Percentiles rank a stretch among this genome's conserved stretches.
Conservation (phyloP, 2,797 vertebrate genomes). For the Luscinia megarhynchos region DNA sequence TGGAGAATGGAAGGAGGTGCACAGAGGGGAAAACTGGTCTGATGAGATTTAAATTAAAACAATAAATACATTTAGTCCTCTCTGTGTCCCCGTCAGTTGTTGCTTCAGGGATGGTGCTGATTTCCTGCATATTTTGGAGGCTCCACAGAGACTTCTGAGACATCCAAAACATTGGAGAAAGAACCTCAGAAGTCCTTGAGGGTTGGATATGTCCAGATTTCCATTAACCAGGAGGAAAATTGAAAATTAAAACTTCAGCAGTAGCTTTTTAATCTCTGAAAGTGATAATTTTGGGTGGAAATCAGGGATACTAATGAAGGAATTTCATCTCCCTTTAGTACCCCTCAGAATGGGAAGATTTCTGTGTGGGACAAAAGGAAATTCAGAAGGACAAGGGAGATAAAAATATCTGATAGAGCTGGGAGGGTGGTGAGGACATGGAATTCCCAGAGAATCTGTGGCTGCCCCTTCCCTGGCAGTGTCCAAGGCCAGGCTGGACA, state of each 20-base stretch:
- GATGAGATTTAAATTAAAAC: neutral
- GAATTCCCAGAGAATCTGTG: neutral
- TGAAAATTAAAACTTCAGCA: neutral
- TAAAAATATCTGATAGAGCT: neutral
- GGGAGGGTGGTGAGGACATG: neutral
- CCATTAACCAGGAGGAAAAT: neutral
- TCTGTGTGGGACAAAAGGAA: neutral
- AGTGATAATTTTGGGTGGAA: neutral
- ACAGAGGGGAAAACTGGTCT: neutral
- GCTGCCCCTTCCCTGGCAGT: neutral
- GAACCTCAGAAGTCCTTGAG: neutral
- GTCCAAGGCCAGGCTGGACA: rapidly evolving
- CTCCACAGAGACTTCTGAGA: neutral
- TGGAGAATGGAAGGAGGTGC: neutral
- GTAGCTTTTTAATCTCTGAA: neutral
- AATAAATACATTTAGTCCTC: neutral
- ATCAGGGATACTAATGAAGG: neutral
- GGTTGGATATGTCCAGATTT: neutral
- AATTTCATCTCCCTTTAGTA: neutral
- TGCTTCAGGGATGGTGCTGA: neutral
- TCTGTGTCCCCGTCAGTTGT: neutral
- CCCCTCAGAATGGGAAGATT: neutral
- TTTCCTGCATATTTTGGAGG: neutral
- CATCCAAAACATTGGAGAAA: neutral
- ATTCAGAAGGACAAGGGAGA: neutral